A percentile compares a stretch with the other conserved stretches of the same genome.
These are phyloP conservation scores for Aphidius ervi DNA, from an alignment of 1,140 invertebrate genomes.

Conservation along the genomic window DNA sequence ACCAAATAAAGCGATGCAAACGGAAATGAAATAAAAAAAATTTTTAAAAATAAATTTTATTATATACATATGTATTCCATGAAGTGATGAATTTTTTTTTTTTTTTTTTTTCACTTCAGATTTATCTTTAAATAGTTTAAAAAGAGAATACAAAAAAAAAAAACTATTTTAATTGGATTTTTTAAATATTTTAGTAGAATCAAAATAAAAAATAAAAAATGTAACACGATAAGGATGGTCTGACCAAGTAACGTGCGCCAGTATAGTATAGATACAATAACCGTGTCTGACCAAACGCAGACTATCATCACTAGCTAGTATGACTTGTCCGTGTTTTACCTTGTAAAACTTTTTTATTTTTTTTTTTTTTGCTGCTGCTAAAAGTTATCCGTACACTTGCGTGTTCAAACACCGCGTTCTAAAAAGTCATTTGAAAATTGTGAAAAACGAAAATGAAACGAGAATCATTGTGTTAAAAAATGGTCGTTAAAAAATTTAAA, in stretches of 20 bases:
- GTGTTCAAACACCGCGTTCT: no score
- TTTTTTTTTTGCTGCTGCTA: no score
- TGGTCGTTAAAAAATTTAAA: no score
- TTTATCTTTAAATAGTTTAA: neutral
- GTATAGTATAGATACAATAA: conserved; percentile 6
- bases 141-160: neutral
- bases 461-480: no score
- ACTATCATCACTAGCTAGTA: neutral
- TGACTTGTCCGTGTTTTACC: no score
- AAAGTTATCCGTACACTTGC: no score
- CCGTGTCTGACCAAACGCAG: conserved; percentile 9
- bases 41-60: neutral
- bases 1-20: neutral
- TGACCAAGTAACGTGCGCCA: conserved; percentile 7
- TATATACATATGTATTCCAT: no score
- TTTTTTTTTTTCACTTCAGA: neutral
- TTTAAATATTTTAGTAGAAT: neutral
- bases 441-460: no score
- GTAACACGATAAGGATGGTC: conserved; percentile 3
- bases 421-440: no score
- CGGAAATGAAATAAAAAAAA: neutral
- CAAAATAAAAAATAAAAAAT: neutral
- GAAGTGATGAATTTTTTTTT: no score
- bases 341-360: no score
- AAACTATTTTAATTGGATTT: neutral